Conservation (phyloP, 2,888 invertebrate species). For the Muscina levida region DNA sequence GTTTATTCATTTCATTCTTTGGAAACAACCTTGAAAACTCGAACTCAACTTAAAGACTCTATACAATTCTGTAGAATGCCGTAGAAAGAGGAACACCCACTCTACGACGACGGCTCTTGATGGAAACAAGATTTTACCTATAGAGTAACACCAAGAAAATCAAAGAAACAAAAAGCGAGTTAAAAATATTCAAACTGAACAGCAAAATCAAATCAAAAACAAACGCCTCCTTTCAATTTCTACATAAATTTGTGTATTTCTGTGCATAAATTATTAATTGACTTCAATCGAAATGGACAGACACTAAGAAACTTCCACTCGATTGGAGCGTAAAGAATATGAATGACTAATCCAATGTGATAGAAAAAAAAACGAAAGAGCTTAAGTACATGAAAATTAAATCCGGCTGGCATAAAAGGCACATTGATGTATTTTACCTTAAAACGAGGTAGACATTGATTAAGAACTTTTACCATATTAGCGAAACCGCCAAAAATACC, state of each 20-base stretch:
- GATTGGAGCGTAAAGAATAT: neutral
- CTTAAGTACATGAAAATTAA: neutral
- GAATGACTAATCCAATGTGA: conserved; percentile 51
- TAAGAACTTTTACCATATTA: conserved; percentile 16
- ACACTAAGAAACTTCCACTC: conserved; percentile 33
- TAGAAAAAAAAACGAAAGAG: neutral
- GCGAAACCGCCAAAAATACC: neutral
- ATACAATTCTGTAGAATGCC: conserved; percentile 49
- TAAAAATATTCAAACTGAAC: neutral
- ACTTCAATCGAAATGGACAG: conserved; percentile 32
- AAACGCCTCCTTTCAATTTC: conserved; percentile 60
- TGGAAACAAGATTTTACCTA: conserved; percentile 39
- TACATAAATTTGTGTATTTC: conserved; percentile 39
- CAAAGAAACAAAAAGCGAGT: conserved; percentile 1
- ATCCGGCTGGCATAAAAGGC: neutral
- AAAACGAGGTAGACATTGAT: neutral
- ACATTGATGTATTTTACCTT: neutral
- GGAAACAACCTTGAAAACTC: conserved; percentile 58
- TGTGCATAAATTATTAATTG: conserved; percentile 64
- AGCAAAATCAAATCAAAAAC: conserved; percentile 8
- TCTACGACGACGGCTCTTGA: conserved; percentile 9
- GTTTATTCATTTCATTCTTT: neutral
- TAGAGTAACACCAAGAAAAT: conserved; percentile 15
- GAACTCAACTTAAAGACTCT: conserved; percentile 10
- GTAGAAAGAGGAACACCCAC: conserved; percentile 49